Percentiles rank a stretch among this genome's conserved stretches.
Conservation (phyloP, 2,888 invertebrate species). For the Drosophila glabriapex region DNA sequence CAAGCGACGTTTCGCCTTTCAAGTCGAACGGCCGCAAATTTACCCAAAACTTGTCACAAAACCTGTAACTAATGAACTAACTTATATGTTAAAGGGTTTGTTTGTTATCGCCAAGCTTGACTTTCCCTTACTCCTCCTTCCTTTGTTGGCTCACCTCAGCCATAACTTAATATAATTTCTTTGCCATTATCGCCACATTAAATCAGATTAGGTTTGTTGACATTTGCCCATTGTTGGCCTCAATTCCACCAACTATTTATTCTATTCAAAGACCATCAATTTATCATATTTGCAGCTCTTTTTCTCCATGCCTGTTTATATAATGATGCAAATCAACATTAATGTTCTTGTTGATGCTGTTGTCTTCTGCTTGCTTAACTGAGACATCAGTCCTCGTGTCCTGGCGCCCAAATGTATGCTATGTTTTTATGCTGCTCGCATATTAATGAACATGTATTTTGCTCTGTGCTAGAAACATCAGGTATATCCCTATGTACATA, state of each 20-base stretch:
- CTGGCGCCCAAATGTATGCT: conserved; percentile 16
- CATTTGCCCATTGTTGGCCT: conserved; percentile 23
- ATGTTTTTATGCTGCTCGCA: conserved; percentile 45
- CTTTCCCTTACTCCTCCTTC: neutral
- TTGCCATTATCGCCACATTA: conserved; percentile 40
- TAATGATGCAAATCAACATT: conserved; percentile 70
- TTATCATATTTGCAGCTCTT: conserved; percentile 60
- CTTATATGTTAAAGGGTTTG: conserved; percentile 30
- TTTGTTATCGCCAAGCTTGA: conserved; percentile 22
- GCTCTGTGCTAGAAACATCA: conserved; percentile 4
- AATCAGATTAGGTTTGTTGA: conserved; percentile 36
- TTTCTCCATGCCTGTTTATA: conserved; percentile 36
- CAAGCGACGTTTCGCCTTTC: neutral
- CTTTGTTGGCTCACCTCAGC: neutral
- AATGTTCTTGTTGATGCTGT: conserved; percentile 17
- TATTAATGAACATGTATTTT: conserved; percentile 50
- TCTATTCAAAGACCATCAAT: conserved; percentile 56
- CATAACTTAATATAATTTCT: conserved; percentile 37
- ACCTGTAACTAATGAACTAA: conserved; percentile 8
- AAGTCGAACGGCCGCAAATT: conserved; percentile 17
- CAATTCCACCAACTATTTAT: conserved; percentile 31
- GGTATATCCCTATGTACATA: neutral
- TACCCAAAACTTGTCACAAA: conserved; percentile 27
- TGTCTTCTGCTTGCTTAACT: conserved; percentile 16
- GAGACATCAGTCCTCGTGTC: conserved; percentile 3